A percentile compares a stretch with the other conserved stretches of the same genome.
These are phyloP conservation scores for Cliona cf. orientalis DNA, from an alignment of 37 sponge, comb jelly and placozoan genomes.

Conservation along the genomic window DNA sequence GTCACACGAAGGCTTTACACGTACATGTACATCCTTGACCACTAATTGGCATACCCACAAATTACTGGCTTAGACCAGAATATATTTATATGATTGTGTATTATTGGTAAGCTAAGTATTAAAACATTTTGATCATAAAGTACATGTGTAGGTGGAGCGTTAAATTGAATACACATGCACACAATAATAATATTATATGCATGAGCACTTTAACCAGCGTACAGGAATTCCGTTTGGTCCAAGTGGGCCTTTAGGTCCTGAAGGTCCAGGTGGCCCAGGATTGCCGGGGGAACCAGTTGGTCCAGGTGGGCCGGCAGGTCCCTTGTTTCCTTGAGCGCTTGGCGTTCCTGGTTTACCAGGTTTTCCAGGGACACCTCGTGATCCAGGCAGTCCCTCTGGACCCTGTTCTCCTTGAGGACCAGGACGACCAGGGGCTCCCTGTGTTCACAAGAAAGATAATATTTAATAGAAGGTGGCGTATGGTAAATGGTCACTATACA, in stretches of 20 bases:
- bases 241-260: conserved; percentile 48
- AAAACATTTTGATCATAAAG: not conserved
- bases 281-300: conserved; percentile 28
- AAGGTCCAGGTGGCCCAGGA: conserved; percentile 44
- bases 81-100: too few species aligned
- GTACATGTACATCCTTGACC: too few species aligned
- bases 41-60: too few species aligned
- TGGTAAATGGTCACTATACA: too few species aligned
- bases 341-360: conserved; percentile 46
- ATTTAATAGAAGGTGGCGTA: too few species aligned
- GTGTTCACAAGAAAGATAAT: not conserved
- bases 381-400: conserved; percentile 41
- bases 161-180: not conserved
- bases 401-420: conserved; percentile 55
- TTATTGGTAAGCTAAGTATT: not conserved
- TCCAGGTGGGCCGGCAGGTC: conserved; percentile 60
- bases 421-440: conserved; percentile 44
- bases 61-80: too few species aligned
- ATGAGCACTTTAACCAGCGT: conserved; percentile 5
- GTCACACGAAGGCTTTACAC: too few species aligned
- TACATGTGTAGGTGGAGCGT: not conserved
- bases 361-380: conserved; percentile 45
- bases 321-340: conserved; percentile 40
- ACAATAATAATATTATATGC: not conserved
- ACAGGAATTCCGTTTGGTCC: conserved; percentile 46